Conservation (phyloP, 2,888 invertebrate species). For the Meteorus colon region DNA sequence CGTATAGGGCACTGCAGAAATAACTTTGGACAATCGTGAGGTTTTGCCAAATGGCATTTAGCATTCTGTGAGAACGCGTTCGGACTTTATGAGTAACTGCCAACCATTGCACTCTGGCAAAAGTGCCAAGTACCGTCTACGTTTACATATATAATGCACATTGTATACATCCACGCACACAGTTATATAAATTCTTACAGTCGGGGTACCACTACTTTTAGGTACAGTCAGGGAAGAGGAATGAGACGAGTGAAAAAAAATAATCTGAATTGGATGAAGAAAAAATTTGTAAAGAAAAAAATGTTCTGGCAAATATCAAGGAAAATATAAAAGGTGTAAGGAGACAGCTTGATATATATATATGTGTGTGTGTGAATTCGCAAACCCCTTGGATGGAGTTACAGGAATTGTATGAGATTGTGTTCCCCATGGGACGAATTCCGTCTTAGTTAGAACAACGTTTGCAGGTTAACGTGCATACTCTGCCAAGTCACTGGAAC, state of each 20-base stretch:
- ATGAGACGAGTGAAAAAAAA: slow-evolving; percentile 2
- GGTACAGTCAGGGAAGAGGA: slow-evolving; percentile 1
- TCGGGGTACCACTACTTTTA: slow-evolving; percentile 29
- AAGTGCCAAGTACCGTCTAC: slow-evolving; percentile 62
- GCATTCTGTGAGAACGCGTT: slow-evolving; percentile 60
- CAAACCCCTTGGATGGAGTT: slow-evolving; percentile 56
- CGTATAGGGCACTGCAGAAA: slow-evolving; percentile 22
- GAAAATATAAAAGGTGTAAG: neutral
- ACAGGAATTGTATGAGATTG: slow-evolving; percentile 56
- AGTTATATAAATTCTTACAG: neutral
- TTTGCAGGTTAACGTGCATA: slow-evolving; percentile 62
- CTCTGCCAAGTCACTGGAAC: slow-evolving; percentile 38
- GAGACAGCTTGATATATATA: neutral
- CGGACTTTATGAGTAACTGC: slow-evolving; percentile 64
- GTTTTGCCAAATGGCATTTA: slow-evolving; percentile 68
- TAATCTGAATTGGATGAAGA: slow-evolving; percentile 45
- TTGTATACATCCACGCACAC: neutral
- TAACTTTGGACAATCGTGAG: slow-evolving; percentile 32
- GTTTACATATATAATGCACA: slow-evolving; percentile 1
- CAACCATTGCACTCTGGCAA: slow-evolving; percentile 61
- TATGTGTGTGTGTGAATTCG: neutral
- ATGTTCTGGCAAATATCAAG: slow-evolving; percentile 48
- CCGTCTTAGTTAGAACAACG: slow-evolving; percentile 60
- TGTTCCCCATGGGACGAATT: slow-evolving; percentile 63
- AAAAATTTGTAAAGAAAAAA: slow-evolving; percentile 27